A percentile compares a stretch with the other conserved stretches of the same genome.
phyloP scores from a whole-genome alignment of 2,797 vertebrate species.

The Emydoidea blandingii region DNA sequence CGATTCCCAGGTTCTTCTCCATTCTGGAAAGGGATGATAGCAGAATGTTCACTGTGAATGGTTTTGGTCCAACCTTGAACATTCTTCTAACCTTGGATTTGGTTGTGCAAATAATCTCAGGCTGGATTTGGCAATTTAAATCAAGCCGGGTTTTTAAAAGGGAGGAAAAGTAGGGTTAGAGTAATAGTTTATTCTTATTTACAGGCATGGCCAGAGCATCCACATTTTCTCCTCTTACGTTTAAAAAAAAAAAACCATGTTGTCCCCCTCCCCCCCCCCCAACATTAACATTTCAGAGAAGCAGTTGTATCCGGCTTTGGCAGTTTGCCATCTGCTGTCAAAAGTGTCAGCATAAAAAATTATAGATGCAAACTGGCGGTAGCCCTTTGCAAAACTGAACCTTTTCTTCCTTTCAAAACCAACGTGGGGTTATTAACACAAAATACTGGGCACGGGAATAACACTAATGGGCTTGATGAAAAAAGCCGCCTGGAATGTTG shows the following conservation, averaged over 20 bases:
- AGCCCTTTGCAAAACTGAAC: constrained; percentile 45
- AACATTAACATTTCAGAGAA: constrained; percentile 29
- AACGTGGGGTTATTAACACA: constrained; percentile 54
- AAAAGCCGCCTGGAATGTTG: neutral
- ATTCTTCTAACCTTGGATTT: neutral
- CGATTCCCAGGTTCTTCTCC: neutral
- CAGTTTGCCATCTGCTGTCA: constrained; percentile 38
- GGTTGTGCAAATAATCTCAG: neutral
- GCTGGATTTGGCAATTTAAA: neutral
- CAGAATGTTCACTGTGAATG: neutral
- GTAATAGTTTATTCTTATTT: neutral
- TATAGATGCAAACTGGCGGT: constrained; percentile 44
- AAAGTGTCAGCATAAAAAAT: constrained; percentile 60
- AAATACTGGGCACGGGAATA: constrained; percentile 54
- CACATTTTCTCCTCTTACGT: neutral
- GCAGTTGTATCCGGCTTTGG: neutral
- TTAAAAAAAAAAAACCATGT: constrained; percentile 4
- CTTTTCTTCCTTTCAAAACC: constrained; percentile 49
- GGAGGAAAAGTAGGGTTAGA: neutral
- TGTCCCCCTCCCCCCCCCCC: neutral
- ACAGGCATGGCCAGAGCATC: neutral
- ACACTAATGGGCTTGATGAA: constrained; percentile 62
- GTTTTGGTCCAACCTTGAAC: neutral
- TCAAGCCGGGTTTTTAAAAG: neutral
- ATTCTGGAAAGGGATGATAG: neutral